Evolutionary conservation across 2,888 invertebrate genomes (phyloP), one percentile per base, ranked within the genome.

Genomic region (Seira sanloemensis): DNA sequence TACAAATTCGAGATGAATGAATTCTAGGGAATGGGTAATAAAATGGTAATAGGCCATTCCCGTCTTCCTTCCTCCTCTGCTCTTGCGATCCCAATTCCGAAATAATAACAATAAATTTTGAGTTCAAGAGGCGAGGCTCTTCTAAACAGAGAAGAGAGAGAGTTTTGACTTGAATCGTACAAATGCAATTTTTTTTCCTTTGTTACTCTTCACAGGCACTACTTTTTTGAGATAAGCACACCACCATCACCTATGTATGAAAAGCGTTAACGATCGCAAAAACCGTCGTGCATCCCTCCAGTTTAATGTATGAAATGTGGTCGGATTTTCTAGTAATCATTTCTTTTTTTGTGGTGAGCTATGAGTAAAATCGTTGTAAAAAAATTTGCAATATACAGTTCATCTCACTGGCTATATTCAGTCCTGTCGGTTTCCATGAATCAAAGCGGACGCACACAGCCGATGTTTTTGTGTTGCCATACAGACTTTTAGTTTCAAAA

Each of bases 31-130:
- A 68, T 68, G 74, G 74, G 74, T 46, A 62, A 54, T 72, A 79
- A 78, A 54, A 54, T 79, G 79, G 25, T 74, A 79, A 73, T 79
- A 73, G 67, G 79, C 73, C 79, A 79, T 79, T 79, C 66, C 18
- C 12, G 58, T 54, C 68, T 46, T 74, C 69, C 69, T 27, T 71
- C 69, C 62, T 71, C 26, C 21, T 67, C 50, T 19, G 12, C 16
- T 62, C 62, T 18, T 62, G 12, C 2, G 50, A 50, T 50, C 50
- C 50, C 50, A 50, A 50, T 50, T 50, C 50, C 12, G n/a, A 50
- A 50, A 50, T 50, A 50, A 50, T 50, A 50, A 50, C 50, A 50
- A 50, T 50, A 50, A 50, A 50, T 50, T 50, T 50, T 50, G 16
- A 50, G 50, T 50, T n/a, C 50, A 50, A 50, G n/a, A n/a, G n/a